Evolutionary conservation across 1,140 invertebrate genomes (phyloP).

Genomic region (Artemia franciscana): DNA sequence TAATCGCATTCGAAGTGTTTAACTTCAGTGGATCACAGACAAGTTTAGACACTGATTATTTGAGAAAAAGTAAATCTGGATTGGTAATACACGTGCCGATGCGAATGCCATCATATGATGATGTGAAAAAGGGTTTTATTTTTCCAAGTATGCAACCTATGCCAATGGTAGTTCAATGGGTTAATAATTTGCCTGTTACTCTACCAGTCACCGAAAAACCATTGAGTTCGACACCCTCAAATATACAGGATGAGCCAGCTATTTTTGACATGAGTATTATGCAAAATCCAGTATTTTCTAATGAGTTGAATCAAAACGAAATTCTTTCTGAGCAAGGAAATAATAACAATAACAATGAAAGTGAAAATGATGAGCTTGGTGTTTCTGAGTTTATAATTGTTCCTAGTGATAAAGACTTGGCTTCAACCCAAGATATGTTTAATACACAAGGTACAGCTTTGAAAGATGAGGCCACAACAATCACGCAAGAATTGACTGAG

Average conservation of each 20-base stretch:
- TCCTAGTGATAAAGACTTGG: neutral
- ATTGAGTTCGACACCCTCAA: neutral
- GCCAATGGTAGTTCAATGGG: neutral
- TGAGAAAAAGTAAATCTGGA: neutral
- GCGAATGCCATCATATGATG: neutral
- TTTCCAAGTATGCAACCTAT: neutral
- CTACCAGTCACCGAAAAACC: neutral
- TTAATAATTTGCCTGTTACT: neutral
- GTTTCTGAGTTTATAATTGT: neutral
- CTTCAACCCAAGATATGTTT: too few species aligned
- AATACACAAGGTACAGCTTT: too few species aligned
- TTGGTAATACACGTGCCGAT: neutral
- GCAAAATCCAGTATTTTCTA: neutral
- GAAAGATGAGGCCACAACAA: too few species aligned
- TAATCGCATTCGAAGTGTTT: too few species aligned
- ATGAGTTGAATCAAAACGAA: neutral
- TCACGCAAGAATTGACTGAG: too few species aligned
- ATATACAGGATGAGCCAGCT: neutral
- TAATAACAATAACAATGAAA: neutral
- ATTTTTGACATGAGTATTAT: neutral
- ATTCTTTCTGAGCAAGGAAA: neutral
- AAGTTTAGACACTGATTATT: too few species aligned
- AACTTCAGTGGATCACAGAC: too few species aligned
- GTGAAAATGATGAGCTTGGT: neutral
- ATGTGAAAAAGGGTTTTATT: neutral